Evolutionary conservation across 2,797 vertebrate species (phyloP).

Genomic region (Okamejei kenojei): DNA sequence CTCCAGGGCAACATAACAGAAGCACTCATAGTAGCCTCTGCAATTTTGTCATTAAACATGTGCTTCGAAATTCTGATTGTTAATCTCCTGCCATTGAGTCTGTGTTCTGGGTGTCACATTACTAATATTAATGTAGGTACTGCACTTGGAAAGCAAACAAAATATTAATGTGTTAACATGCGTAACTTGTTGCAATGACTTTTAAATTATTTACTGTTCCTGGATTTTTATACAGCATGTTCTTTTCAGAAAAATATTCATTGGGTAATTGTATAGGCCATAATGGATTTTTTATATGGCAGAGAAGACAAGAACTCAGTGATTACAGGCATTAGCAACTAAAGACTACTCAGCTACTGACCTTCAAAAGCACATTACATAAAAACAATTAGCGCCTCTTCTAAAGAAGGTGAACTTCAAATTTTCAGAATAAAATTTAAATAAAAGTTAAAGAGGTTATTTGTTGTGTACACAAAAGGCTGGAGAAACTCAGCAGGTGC

Average conservation of each 20-base stretch:
- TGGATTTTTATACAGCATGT: background rate
- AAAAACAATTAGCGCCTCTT: background rate
- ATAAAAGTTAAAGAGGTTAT: background rate
- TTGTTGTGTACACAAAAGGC: no score
- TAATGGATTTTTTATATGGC: background rate
- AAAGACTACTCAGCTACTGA: background rate
- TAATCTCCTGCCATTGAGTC: background rate
- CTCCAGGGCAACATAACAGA: no score
- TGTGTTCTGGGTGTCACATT: background rate
- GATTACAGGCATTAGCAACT: background rate
- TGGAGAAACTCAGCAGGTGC: no score
- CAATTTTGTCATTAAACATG: no score
- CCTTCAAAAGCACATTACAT: constrained; percentile 7
- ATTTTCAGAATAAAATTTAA: background rate
- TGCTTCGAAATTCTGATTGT: no score
- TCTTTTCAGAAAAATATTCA: background rate
- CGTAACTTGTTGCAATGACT: background rate
- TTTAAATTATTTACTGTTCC: background rate
- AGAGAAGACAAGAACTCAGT: background rate
- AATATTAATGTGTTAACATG: background rate
- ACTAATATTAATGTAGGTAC: background rate
- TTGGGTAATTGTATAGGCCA: background rate
- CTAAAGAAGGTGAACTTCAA: background rate
- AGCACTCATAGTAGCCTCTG: no score
- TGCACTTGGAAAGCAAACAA: background rate